These are phyloP conservation scores for Henricia sp. DNA, from an alignment of 53 echinoderm and acorn worm genomes.

Conservation along the genomic window DNA sequence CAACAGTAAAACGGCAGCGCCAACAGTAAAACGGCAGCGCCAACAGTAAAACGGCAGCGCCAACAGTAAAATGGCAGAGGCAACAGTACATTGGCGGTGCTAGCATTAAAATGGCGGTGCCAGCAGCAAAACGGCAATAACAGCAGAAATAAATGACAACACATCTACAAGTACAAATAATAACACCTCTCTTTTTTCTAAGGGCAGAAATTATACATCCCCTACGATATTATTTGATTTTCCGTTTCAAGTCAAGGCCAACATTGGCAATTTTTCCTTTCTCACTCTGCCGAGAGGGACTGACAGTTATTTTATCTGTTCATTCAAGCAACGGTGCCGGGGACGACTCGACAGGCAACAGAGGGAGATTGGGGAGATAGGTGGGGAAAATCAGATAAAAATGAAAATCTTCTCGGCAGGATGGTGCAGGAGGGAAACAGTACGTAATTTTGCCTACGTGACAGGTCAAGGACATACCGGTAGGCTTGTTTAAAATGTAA, in stretches of 20 bases:
- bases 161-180: too few relatives aligned
- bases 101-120: too few relatives aligned
- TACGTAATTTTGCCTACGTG: conserved; percentile 4
- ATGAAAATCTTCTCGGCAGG: conserved; percentile 20
- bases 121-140: too few relatives aligned
- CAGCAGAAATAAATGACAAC: too few relatives aligned
- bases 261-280: conserved; percentile 1
- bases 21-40: too few relatives aligned
- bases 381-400: conserved; percentile 54
- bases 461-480: conserved; percentile 24
- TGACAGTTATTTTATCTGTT: conserved; percentile 10
- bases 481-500: not conserved
- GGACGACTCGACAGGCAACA: not conserved
- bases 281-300: not conserved
- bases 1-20: too few relatives aligned
- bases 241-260: not conserved
- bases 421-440: not conserved
- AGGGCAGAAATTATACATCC: too few relatives aligned
- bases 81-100: too few relatives aligned
- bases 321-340: not conserved
- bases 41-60: too few relatives aligned
- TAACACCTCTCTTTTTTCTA: too few relatives aligned
- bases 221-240: not conserved
- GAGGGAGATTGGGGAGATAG: not conserved
- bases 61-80: too few relatives aligned